Base-by-base conservation (phyloP, 2,113 vertebrate species). In the Kryptolebias marmoratus region DNA sequence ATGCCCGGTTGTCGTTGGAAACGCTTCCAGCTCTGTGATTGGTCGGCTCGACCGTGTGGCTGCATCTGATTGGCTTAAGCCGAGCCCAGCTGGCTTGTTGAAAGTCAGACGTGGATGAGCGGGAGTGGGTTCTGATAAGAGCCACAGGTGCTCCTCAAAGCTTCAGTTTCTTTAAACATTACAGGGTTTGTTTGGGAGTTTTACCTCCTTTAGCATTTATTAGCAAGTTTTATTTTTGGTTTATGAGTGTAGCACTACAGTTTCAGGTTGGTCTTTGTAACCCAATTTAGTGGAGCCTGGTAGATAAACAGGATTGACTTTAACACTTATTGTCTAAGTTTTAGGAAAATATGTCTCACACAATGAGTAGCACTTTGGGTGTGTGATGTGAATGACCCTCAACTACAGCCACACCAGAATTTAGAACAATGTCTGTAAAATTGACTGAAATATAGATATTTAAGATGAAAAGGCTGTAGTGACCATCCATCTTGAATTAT, bases 41-140 rank as follows among this genome's bases (percentile, higher is more conserved):
- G 92, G 94, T 64, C 45, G 28, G 36, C 30, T 79, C 71, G 80
- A 91, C 85, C 60, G 91, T 94, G 94, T 95, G 94, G 93, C 94
- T 74, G 84, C 73, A 27, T 83, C 70, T 91, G 87, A 94, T 95
- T 95, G 93, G 94, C 71, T 86, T 28, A 54, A 18, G 2, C 0
- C 3, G 1, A 5, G 53, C 15, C 55, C 56, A 18, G 47, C 64
- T 73, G 52, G 68, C 50, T 13, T 10, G 8, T 6, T 15, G 63
- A n/a, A 90, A 82, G 31, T 31, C 50, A 39, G 85, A 87, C 66
- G 77, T 88, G 83, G 87, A 88, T 4, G 0, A 1, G 0, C 31
- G 27, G 66, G 66, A 65, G 53, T 59, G 78, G 76, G 42, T 44
- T 75, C 8, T 45, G 56, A 18, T 42, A 5, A 63, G 7, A 0